phyloP scores from a whole-genome alignment of 1,140 invertebrate genomes.

The Chlorops oryzae region DNA sequence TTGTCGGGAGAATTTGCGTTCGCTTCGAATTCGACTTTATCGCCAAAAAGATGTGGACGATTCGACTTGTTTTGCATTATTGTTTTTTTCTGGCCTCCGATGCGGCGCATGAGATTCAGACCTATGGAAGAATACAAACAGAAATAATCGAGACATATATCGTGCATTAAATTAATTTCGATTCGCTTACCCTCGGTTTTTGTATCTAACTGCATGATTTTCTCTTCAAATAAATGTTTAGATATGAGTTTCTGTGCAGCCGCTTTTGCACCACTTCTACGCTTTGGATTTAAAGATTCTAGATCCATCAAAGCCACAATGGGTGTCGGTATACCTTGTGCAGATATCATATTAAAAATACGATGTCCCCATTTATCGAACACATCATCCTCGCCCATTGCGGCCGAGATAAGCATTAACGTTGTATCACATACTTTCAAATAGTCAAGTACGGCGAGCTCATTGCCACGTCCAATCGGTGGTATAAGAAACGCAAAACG shows the following conservation, averaged over 20 bases:
- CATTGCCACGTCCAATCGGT: slow-evolving; percentile 58
- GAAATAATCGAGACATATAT: background rate
- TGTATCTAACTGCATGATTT: slow-evolving; percentile 71
- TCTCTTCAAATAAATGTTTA: slow-evolving; percentile 77
- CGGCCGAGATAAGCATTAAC: slow-evolving; percentile 65
- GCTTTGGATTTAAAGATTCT: slow-evolving; percentile 64
- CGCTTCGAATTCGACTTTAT: slow-evolving; percentile 65
- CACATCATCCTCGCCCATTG: slow-evolving; percentile 49
- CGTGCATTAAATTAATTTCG: background rate
- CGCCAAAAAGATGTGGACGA: slow-evolving; percentile 74
- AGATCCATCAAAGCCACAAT: slow-evolving; percentile 71
- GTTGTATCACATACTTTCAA: slow-evolving; percentile 79
- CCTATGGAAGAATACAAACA: slow-evolving; percentile 5
- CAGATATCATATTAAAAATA: slow-evolving; percentile 64
- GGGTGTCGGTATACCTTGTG: slow-evolving; percentile 78
- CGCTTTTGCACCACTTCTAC: slow-evolving; percentile 68
- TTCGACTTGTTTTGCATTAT: slow-evolving; percentile 67
- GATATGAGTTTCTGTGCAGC: slow-evolving; percentile 67
- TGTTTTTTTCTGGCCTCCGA: slow-evolving; percentile 75
- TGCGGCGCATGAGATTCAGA: slow-evolving; percentile 69
- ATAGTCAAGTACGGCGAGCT: slow-evolving; percentile 72
- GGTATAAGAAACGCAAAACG: slow-evolving; percentile 73
- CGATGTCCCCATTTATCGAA: slow-evolving; percentile 72
- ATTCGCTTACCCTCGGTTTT: slow-evolving; percentile 61
- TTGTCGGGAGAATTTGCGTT: slow-evolving; percentile 50